Percentiles rank a stretch among this genome's conserved stretches.
Evolutionary conservation across 2,888 invertebrate genomes (phyloP).

Genomic region (Erebia aethiops): DNA sequence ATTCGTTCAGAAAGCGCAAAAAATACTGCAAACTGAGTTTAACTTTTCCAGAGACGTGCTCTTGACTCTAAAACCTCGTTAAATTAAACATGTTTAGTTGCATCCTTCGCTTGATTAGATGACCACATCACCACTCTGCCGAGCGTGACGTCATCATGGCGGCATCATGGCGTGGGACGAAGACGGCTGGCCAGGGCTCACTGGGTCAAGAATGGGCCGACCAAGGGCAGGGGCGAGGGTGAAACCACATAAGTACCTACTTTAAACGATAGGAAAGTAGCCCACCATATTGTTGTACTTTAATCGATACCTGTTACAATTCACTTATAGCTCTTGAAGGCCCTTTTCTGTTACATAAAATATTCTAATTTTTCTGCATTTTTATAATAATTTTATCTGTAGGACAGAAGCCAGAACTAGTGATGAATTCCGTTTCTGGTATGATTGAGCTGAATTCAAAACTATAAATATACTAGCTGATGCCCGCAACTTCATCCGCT

Average conservation of each 20-base stretch:
- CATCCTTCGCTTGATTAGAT: background rate
- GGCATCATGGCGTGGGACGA: background rate
- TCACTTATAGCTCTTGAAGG: too few relatives aligned
- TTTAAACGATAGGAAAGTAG: background rate
- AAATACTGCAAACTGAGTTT: background rate
- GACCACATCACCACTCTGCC: background rate
- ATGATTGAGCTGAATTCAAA: too few relatives aligned
- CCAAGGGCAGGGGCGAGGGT: slow-evolving; percentile 15
- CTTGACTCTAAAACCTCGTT: slow-evolving; percentile 8
- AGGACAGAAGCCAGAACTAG: too few relatives aligned
- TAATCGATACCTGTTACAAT: too few relatives aligned
- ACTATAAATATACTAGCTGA: too few relatives aligned
- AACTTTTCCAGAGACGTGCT: background rate
- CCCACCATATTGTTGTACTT: too few relatives aligned
- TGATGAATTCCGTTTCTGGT: too few relatives aligned
- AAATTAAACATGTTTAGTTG: background rate
- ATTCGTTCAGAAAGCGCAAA: background rate
- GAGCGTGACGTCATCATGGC: background rate
- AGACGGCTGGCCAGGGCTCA: background rate
- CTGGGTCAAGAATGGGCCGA: slow-evolving; percentile 1
- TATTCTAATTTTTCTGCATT: too few relatives aligned
- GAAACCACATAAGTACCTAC: background rate
- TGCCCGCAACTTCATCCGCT: too few relatives aligned
- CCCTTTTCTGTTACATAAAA: too few relatives aligned
- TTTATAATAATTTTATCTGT: too few relatives aligned